Conservation (phyloP, 2,888 invertebrate species). For the Apodemia duryi region DNA sequence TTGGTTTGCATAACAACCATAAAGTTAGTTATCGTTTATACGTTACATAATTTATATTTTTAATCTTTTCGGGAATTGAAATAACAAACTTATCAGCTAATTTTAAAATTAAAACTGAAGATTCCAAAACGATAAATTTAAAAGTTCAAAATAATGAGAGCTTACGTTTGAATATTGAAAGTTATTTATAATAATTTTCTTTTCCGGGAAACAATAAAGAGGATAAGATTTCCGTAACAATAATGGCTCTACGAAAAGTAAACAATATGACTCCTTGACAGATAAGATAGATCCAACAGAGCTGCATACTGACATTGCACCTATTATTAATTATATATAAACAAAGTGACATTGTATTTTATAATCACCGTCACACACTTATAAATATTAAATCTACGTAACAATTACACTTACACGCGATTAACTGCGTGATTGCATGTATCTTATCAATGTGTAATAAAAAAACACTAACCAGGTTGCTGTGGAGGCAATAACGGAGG, state of each 20-base stretch:
- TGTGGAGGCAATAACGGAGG: conserved; percentile 70
- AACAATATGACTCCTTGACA: background rate
- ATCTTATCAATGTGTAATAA: conserved; percentile 19
- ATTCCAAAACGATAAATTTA: too few relatives aligned
- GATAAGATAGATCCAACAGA: background rate
- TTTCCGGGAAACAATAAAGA: background rate
- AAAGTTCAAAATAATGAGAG: too few relatives aligned
- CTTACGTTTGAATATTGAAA: too few relatives aligned
- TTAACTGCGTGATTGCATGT: conserved; percentile 20
- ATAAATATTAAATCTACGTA: background rate
- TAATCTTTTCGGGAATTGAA: too few relatives aligned
- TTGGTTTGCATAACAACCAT: too few relatives aligned
- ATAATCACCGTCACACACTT: conserved; percentile 5
- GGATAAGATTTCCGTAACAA: background rate
- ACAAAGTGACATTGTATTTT: conserved; percentile 21
- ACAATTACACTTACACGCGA: conserved; percentile 18
- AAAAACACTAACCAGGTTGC: conserved; percentile 62
- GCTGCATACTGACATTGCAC: background rate
- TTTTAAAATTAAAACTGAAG: too few relatives aligned
- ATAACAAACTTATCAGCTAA: too few relatives aligned
- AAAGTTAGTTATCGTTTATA: too few relatives aligned
- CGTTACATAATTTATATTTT: too few relatives aligned
- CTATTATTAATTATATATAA: conserved; percentile 2
- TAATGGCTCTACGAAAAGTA: background rate
- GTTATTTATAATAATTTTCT: too few relatives aligned